phyloP scores from a whole-genome alignment of 2,888 invertebrate species.

The Rhodophaea formosa region DNA sequence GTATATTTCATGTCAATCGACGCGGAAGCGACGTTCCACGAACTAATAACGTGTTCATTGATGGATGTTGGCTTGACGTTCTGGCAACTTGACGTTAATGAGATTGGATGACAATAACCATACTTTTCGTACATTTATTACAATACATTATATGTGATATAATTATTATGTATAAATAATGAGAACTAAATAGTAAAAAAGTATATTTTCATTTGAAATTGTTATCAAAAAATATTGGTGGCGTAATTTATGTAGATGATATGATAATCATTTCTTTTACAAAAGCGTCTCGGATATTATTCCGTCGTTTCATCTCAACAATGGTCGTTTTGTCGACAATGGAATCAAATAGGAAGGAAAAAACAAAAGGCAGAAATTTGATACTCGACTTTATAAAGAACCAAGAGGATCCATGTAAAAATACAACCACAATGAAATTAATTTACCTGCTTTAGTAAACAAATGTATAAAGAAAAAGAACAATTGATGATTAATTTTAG shows the following conservation, averaged over 20 bases:
- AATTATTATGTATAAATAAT: no score
- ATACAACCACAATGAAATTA: neutral
- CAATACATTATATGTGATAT: no score
- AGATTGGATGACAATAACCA: neutral
- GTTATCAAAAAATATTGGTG: neutral
- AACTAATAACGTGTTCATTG: neutral
- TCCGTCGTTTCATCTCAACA: neutral
- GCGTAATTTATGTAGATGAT: neutral
- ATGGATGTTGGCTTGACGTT: neutral
- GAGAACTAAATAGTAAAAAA: no score
- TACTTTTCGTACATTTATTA: no score
- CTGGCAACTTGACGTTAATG: neutral
- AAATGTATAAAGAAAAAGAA: neutral
- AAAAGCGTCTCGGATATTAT: neutral
- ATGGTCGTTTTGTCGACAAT: neutral
- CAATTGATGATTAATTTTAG: no score
- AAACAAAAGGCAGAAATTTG: neutral
- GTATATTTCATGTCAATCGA: neutral
- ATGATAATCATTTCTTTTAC: neutral
- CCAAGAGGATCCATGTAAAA: neutral
- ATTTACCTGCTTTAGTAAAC: neutral
- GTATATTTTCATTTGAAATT: no score
- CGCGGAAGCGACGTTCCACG: neutral
- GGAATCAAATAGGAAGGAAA: neutral
- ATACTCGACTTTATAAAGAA: neutral